These are phyloP conservation scores for Lytechinus variegatus DNA, from an alignment of 35 echinoderm and acorn worm species.

Conservation along the genomic window DNA sequence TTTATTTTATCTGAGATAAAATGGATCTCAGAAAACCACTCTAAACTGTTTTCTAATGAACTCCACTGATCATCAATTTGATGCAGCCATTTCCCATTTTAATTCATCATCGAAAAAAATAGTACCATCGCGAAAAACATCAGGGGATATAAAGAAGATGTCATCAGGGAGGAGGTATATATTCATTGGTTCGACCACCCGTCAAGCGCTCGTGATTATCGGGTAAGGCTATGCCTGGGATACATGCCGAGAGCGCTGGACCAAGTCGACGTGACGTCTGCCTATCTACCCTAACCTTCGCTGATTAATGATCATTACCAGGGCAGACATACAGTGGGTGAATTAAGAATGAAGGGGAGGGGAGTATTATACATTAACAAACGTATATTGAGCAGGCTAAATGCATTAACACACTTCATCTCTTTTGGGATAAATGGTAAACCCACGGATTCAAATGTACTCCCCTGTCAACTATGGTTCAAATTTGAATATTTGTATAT, in stretches of 20 bases:
- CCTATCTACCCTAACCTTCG: not conserved
- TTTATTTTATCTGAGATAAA: too few relatives aligned
- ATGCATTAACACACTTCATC: too few relatives aligned
- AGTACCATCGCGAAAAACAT: not conserved
- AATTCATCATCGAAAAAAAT: not conserved
- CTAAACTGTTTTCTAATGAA: not conserved
- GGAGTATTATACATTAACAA: not conserved
- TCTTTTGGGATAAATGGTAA: too few relatives aligned
- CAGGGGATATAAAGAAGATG: not conserved
- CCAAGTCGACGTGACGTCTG: not conserved
- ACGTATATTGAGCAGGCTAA: too few relatives aligned
- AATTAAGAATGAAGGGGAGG: not conserved
- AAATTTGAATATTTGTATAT: too few relatives aligned
- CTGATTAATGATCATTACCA: conserved; percentile 12
- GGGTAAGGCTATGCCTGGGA: not conserved
- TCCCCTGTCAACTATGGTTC: too few relatives aligned
- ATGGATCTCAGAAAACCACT: too few relatives aligned
- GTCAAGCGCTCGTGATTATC: not conserved
- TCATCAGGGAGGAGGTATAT: not conserved
- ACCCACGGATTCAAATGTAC: too few relatives aligned
- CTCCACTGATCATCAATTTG: not conserved
- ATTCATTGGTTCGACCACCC: not conserved
- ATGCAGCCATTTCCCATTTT: not conserved
- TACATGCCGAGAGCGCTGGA: not conserved
- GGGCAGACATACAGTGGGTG: not conserved